Conservation (phyloP, 2,888 invertebrate genomes). For the Clivina fossor region DNA sequence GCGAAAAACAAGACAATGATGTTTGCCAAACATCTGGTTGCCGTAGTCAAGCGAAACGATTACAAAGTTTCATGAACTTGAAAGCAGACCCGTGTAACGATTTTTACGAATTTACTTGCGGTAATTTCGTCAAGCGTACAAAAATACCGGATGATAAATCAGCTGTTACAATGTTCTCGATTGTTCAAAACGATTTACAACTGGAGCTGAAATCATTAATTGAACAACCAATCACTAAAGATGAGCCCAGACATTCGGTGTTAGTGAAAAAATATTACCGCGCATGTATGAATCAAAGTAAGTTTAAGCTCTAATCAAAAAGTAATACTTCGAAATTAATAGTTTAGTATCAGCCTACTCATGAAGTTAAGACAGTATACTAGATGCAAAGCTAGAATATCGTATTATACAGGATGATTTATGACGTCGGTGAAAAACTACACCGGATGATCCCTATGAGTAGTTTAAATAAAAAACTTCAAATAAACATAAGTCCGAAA, state of each 20-base stretch:
- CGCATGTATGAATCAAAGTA: constrained; percentile 55
- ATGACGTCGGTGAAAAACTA: no score
- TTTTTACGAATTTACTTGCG: constrained; percentile 16
- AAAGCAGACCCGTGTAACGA: constrained; percentile 7
- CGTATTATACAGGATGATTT: no score
- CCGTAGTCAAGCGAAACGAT: not conserved
- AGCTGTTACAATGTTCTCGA: not conserved
- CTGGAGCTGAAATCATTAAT: constrained; percentile 39
- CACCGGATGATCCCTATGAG: no score
- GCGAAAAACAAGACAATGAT: no score
- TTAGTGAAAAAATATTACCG: constrained; percentile 53
- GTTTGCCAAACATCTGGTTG: constrained; percentile 2
- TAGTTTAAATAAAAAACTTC: no score
- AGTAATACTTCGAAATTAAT: no score
- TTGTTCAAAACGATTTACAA: not conserved
- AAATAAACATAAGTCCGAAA: no score
- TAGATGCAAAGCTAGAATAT: no score
- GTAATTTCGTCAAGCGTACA: constrained; percentile 5
- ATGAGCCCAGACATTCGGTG: constrained; percentile 52
- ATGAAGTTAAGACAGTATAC: no score
- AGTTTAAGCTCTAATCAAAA: constrained; percentile 46
- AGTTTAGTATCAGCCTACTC: no score
- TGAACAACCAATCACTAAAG: constrained; percentile 47
- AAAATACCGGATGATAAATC: constrained; percentile 5
- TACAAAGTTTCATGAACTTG: constrained; percentile 1